phyloP scores from a whole-genome alignment of 2,113 vertebrate species.

The Beaufortia kweichowensis region DNA sequence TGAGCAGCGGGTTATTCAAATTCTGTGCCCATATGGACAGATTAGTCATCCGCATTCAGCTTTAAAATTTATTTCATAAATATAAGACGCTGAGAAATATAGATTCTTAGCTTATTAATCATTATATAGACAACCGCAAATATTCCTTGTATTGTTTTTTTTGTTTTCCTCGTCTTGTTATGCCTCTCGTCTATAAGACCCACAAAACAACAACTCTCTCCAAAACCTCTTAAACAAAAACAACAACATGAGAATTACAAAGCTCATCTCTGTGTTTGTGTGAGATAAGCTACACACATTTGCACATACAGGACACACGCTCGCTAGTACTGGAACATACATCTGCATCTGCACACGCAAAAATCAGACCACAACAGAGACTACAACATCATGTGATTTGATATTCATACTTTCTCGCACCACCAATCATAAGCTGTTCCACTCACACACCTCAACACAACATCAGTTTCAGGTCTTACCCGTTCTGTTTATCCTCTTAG shows the following conservation, averaged over 20 bases:
- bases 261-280: not conserved
- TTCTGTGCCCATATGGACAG: too few relatives aligned
- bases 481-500: conserved; percentile 22
- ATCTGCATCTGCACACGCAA: not conserved
- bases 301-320: not conserved
- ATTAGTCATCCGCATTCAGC: too few relatives aligned
- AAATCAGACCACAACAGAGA: not conserved
- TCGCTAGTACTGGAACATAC: not conserved
- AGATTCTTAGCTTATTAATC: too few relatives aligned
- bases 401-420: not conserved
- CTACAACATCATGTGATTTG: not conserved
- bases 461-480: conserved; percentile 31
- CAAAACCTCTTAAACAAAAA: not conserved
- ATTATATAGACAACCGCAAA: not conserved
- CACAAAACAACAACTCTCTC: conserved; percentile 6
- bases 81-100: too few relatives aligned
- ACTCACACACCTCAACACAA: not conserved
- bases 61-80: too few relatives aligned
- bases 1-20: too few relatives aligned
- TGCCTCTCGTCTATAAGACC: not conserved
- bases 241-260: not conserved
- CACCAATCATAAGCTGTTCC: not conserved
- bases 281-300: not conserved
- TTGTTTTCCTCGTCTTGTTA: not conserved
- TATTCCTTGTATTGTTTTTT: not conserved